Percentiles rank a stretch among this genome's conserved stretches.
Conservation (phyloP, 2,888 invertebrate species). For the Thecocarcelia acutangulata region DNA sequence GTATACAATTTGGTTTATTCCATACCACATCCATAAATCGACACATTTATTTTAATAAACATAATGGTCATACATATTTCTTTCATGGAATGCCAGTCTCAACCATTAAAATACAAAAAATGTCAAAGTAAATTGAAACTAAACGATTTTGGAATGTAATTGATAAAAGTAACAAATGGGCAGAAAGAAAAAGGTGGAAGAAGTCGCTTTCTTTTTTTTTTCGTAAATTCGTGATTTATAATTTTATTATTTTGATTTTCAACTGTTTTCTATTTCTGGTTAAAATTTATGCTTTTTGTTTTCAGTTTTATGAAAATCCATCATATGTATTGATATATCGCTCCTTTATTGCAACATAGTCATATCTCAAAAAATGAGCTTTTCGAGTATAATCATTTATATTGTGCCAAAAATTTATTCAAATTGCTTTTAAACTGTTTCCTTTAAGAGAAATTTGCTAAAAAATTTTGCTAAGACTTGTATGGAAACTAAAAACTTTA, state of each 20-base stretch:
- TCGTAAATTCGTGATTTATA: constrained; percentile 8
- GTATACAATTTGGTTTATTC: background rate
- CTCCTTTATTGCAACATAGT: too few species aligned
- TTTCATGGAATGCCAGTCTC: background rate
- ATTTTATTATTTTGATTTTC: background rate
- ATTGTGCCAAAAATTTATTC: too few species aligned
- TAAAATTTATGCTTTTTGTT: background rate
- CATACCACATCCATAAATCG: background rate
- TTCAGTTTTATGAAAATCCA: background rate
- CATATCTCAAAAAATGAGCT: too few species aligned
- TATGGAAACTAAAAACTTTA: too few species aligned
- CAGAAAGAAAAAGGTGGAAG: background rate
- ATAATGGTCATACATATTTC: constrained; percentile 10
- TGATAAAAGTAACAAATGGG: constrained; percentile 1
- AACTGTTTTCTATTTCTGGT: background rate
- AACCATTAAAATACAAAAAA: constrained; percentile 3
- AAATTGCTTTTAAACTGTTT: too few species aligned
- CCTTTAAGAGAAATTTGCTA: too few species aligned
- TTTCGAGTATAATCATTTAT: too few species aligned
- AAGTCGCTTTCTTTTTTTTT: too few species aligned
- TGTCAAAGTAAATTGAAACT: background rate
- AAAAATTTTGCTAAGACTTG: too few species aligned
- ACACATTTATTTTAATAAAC: constrained; percentile 28
- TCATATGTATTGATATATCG: too few species aligned
- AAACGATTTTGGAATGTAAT: constrained; percentile 16